Evolutionary conservation across 2,113 vertebrate genomes (phyloP), one percentile per base, ranked within the genome.

Genomic region (Uropsilus gracilis): DNA sequence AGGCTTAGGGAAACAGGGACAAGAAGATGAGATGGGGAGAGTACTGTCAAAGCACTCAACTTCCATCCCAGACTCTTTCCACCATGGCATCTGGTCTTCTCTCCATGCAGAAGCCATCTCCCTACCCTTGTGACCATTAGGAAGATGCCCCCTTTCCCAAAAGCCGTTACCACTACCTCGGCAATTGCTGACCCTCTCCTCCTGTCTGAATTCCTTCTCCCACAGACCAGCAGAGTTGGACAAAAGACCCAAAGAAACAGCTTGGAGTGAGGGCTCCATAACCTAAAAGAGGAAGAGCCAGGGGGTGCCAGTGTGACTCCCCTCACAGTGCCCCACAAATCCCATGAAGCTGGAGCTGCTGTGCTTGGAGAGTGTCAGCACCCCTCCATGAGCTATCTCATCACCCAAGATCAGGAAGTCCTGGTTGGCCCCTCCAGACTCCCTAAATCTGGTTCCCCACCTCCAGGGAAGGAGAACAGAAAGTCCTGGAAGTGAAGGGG

Each of bases 341-440:
- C 44, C 57, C 83, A 10, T 11, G 37, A 61, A 1, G 3, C 30
- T 42, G 30, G 20, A 24, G 22, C 39, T 78, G 24, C 9, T 3
- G 20, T 20, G 11, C 39, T 83, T 12, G 0, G n/a, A n/a, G 53
- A 48, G 14, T 24, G 0, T 12, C 57, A 39, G 13, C n/a, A 26
- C 32, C 28, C 13, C 48, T 30, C 0, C 0, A 16, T 18, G 8
- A 63, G 6, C 44, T 30, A 0, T 20, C 30, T n/a, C 50, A 39
- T 32, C 22, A 6, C 5, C 55, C 7, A 6, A 13, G 44, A 26
- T 8, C 28, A 3, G 46, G 42, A 57, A 50, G 2, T n/a, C 18
- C 46, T 8, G 20, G 22, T 22, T 4, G n/a, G 34, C 24, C 28
- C 32, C 76, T 88, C 44, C 11, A 12, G 37, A n/a, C n/a, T 59